Conservation (phyloP, 2,888 invertebrate species). For the Dryobotodes eremita region DNA sequence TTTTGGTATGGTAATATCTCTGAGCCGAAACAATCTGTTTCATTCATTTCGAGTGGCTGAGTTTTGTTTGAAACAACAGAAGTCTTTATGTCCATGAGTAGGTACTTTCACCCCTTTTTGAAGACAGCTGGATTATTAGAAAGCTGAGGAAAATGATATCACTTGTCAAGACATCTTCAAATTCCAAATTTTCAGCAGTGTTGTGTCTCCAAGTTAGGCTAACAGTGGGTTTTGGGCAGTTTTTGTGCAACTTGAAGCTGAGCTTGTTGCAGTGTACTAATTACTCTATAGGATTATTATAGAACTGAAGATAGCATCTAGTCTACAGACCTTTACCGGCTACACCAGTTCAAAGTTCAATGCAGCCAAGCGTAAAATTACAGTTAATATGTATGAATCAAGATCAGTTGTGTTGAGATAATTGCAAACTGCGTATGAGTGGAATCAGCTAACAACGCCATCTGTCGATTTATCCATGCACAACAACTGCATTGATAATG, state of each 20-base stretch:
- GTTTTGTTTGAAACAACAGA: not conserved
- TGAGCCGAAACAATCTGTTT: not conserved
- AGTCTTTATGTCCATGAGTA: not conserved
- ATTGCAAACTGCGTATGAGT: not conserved
- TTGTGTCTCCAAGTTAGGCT: too few species aligned
- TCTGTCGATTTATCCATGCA: constrained; percentile 9
- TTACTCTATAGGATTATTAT: not conserved
- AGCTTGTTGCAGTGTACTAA: too few species aligned
- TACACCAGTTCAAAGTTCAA: constrained; percentile 8
- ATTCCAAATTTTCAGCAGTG: not conserved
- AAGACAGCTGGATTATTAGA: not conserved
- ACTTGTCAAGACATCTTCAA: not conserved
- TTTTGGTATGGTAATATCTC: not conserved
- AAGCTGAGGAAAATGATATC: not conserved
- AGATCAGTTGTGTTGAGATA: not conserved
- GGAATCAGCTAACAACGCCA: constrained; percentile 17
- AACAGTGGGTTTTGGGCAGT: not conserved
- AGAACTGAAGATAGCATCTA: not conserved
- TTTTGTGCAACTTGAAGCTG: not conserved
- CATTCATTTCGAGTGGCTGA: not conserved
- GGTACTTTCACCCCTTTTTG: not conserved
- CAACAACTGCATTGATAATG: not conserved
- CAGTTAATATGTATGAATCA: not conserved
- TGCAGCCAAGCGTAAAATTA: constrained; percentile 19
- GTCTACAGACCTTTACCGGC: not conserved